A percentile compares a stretch with the other conserved stretches of the same genome.
phyloP scores from a whole-genome alignment of 2,113 vertebrate species.

The Petaurus breviceps region DNA sequence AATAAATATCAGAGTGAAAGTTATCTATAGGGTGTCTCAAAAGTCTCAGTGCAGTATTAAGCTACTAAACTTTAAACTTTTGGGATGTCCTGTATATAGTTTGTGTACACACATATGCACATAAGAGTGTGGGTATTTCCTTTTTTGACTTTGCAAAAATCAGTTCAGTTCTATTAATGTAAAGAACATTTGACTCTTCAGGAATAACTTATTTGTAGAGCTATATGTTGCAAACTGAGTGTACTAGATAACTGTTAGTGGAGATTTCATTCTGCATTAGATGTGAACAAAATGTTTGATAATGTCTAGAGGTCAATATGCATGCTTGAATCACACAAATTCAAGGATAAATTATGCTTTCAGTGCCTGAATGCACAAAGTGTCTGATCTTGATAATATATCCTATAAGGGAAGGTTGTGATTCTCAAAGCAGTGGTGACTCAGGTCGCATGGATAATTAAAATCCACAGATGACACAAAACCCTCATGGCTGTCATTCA shows the following conservation, averaged over 20 bases:
- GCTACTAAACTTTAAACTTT: background rate
- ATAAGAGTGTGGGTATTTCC: background rate
- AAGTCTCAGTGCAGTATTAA: too few species aligned
- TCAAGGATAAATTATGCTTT: slow-evolving; percentile 54
- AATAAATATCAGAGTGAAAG: background rate
- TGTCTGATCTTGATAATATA: slow-evolving; percentile 53
- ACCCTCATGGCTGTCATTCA: slow-evolving; percentile 57
- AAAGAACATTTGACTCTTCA: slow-evolving; percentile 29
- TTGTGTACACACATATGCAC: background rate
- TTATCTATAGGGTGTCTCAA: too few species aligned
- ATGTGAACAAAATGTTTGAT: slow-evolving; percentile 49
- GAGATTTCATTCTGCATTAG: slow-evolving; percentile 13
- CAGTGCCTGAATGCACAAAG: slow-evolving; percentile 55
- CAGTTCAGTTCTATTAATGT: slow-evolving; percentile 20
- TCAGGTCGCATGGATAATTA: slow-evolving; percentile 64
- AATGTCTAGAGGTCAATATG: slow-evolving; percentile 22
- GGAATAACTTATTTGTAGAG: slow-evolving; percentile 6
- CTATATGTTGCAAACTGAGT: slow-evolving; percentile 43
- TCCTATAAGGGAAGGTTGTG: slow-evolving; percentile 13
- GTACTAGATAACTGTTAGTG: slow-evolving; percentile 32
- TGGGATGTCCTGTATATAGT: background rate
- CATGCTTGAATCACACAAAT: slow-evolving; percentile 27
- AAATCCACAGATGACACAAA: slow-evolving; percentile 63
- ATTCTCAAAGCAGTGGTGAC: slow-evolving; percentile 49
- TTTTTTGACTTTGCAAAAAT: slow-evolving; percentile 47